Percentiles rank a stretch among this genome's conserved stretches.
Evolutionary conservation across 64 coral and sea anemone genomes (phyloP).

Genomic region (Stichodactyla mertensii): DNA sequence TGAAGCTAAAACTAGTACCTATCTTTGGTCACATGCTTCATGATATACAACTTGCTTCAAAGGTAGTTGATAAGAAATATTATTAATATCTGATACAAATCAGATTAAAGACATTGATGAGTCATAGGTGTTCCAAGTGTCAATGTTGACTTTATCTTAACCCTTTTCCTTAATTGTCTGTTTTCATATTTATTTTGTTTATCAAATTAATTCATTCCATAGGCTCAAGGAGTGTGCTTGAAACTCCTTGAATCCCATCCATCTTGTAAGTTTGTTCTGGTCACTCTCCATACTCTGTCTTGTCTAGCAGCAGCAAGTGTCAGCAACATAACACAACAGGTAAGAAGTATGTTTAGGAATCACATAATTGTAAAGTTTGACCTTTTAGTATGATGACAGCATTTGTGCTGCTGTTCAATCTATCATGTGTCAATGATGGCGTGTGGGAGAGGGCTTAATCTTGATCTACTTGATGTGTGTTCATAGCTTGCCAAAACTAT

Average conservation of each 20-base stretch:
- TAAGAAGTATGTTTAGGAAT: too few species aligned
- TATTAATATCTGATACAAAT: not conserved
- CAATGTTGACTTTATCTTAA: too few species aligned
- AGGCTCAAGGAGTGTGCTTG: conserved; percentile 77
- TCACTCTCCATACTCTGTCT: conserved; percentile 82
- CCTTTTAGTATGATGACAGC: too few species aligned
- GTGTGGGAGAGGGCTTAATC: too few species aligned
- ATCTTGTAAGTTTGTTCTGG: conserved; percentile 77
- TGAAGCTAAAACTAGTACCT: conserved; percentile 89
- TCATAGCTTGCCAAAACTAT: too few species aligned
- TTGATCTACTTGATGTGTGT: too few species aligned
- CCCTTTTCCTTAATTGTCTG: not conserved
- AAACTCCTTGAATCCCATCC: conserved; percentile 61
- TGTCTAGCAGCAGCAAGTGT: conserved; percentile 68
- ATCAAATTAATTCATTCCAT: not conserved
- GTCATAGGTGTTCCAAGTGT: too few species aligned
- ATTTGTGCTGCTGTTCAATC: too few species aligned
- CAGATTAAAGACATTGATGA: not conserved
- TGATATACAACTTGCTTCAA: conserved; percentile 74
- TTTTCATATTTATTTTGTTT: not conserved
- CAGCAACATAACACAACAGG: conserved; percentile 76
- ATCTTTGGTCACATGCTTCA: conserved; percentile 94
- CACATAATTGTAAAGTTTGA: too few species aligned
- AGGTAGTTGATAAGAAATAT: conserved; percentile 21
- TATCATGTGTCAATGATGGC: too few species aligned